phyloP scores from a whole-genome alignment of 1,140 invertebrate species.

The Antheraea pernyi region DNA sequence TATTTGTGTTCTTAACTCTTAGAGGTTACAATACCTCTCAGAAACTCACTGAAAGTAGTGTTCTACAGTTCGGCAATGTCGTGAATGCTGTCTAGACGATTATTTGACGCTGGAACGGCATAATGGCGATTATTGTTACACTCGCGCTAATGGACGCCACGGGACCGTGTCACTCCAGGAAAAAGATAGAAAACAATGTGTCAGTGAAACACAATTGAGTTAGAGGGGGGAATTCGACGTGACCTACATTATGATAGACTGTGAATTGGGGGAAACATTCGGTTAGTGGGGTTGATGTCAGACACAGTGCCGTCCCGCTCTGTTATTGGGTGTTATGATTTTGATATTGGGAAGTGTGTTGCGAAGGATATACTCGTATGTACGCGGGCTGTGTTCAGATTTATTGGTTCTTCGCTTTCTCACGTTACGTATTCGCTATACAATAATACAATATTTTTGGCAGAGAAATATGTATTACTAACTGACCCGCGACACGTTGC shows the following conservation, averaged over 20 bases:
- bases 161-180: neutral
- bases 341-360: neutral
- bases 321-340: neutral
- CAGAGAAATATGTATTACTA: too few relatives aligned
- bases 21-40: too few relatives aligned
- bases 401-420: neutral
- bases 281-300: neutral
- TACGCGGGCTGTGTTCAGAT: neutral
- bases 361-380: neutral
- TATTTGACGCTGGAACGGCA: neutral
- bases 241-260: neutral
- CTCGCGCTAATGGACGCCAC: neutral
- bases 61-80: too few relatives aligned
- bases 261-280: neutral
- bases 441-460: too few relatives aligned
- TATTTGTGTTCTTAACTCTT: too few relatives aligned
- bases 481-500: too few relatives aligned
- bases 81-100: too few relatives aligned
- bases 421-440: neutral
- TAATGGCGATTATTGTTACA: neutral
- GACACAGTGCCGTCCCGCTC: neutral
- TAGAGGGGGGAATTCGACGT: neutral
- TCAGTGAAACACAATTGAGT: neutral
- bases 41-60: too few relatives aligned
- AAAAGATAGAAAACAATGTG: slow-evolving; percentile 3